A percentile compares a stretch with the other conserved stretches of the same genome.
These are phyloP conservation scores for Leptopilina myrica DNA, from an alignment of 2,888 invertebrate genomes.

Conservation along the genomic window DNA sequence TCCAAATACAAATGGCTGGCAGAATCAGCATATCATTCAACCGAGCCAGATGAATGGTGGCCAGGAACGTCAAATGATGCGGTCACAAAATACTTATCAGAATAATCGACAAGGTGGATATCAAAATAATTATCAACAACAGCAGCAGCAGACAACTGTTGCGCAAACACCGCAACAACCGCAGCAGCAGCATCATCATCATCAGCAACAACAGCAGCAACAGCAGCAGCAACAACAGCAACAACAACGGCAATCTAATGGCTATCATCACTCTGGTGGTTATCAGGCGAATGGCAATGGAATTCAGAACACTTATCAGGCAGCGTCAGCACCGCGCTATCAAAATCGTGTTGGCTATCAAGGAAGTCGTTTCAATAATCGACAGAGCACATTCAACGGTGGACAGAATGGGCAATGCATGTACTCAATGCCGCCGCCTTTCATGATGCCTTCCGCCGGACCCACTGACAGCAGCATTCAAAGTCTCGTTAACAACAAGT, in stretches of 20 bases:
- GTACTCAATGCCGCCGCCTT: conserved; percentile 76
- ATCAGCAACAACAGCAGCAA: conserved; percentile 75
- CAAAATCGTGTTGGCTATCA: conserved; percentile 58
- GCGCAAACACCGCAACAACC: conserved; percentile 49
- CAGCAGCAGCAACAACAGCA: conserved; percentile 79
- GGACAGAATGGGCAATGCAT: conserved; percentile 69
- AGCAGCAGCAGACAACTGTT: neutral
- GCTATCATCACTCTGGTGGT: conserved; percentile 63
- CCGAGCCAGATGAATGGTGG: conserved; percentile 38
- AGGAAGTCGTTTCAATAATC: conserved; percentile 56
- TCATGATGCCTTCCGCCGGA: conserved; percentile 77
- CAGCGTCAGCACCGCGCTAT: conserved; percentile 64
- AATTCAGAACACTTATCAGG: conserved; percentile 67
- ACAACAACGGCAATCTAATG: conserved; percentile 73
- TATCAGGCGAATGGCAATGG: conserved; percentile 74
- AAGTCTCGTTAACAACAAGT: conserved; percentile 82
- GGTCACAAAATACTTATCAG: conserved; percentile 81
- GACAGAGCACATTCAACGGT: conserved; percentile 62
- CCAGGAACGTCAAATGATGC: conserved; percentile 75
- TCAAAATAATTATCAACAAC: conserved; percentile 77
- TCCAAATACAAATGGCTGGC: conserved; percentile 80
- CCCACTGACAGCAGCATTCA: conserved; percentile 78
- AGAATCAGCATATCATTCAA: conserved; percentile 69
- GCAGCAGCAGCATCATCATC: conserved; percentile 78
- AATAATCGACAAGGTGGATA: conserved; percentile 75